phyloP scores from a whole-genome alignment of 2,888 invertebrate species.

The Hemaris fuciformis region DNA sequence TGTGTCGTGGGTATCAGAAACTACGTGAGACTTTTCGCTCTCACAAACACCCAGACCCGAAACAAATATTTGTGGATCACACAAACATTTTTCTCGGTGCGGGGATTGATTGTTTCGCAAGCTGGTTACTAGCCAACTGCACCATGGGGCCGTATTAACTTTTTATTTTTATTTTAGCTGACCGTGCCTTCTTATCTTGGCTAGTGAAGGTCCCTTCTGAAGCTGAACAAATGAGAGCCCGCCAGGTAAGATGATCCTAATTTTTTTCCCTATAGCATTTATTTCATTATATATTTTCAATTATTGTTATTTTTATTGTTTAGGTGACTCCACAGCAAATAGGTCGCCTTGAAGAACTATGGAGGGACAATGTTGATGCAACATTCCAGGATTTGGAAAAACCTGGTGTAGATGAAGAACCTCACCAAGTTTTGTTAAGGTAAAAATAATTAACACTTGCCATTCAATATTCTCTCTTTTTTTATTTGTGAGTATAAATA shows the following conservation, averaged over 20 bases:
- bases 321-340: constrained; percentile 98
- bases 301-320: constrained; percentile 23
- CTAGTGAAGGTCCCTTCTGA: constrained; percentile 98
- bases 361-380: constrained; percentile 99
- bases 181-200: constrained; percentile 98
- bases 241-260: constrained; percentile 83
- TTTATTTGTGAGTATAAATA: background rate
- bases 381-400: constrained; percentile 99
- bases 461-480: background rate
- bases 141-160: no score
- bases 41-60: no score
- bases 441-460: constrained; percentile 25
- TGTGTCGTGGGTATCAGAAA: no score
- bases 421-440: constrained; percentile 90
- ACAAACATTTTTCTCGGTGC: no score
- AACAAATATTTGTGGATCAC: no score
- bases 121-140: no score
- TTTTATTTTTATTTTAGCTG: constrained; percentile 75
- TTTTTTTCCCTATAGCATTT: background rate
- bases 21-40: no score
- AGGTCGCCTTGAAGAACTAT: constrained; percentile 98
- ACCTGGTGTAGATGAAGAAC: constrained; percentile 98
- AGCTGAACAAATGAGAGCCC: constrained; percentile 96
- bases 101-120: no score
- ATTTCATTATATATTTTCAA: background rate